Conservation (phyloP, 2,797 vertebrate genomes). For the Protonibea diacanthus region DNA sequence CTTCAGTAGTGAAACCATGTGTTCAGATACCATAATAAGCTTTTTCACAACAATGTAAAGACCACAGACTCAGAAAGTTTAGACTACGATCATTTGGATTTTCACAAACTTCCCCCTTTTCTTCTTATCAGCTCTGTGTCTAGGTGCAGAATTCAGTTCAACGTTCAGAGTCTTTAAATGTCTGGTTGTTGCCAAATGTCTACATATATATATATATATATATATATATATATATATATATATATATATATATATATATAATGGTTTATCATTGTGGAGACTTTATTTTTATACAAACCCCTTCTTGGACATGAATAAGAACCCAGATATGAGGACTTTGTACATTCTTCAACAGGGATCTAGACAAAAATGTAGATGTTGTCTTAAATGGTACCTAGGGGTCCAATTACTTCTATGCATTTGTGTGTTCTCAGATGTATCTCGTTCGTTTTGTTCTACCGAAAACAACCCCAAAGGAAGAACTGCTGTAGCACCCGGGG, state of each 20-base stretch:
- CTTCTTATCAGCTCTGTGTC: constrained; percentile 62
- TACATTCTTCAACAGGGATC: constrained; percentile 80
- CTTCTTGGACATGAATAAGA: constrained; percentile 71
- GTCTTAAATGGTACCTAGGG: constrained; percentile 77
- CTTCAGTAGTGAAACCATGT: constrained; percentile 27
- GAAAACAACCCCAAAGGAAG: constrained; percentile 60
- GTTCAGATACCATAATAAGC: constrained; percentile 51
- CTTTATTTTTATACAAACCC: constrained; percentile 88
- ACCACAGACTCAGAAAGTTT: constrained; percentile 41
- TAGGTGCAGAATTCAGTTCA: constrained; percentile 71
- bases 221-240: constrained; percentile 68
- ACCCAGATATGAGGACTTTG: constrained; percentile 79
- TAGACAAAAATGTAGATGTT: constrained; percentile 82
- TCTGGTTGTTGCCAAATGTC: constrained; percentile 90
- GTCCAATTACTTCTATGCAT: constrained; percentile 85
- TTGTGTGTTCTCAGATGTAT: constrained; percentile 85
- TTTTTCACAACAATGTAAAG: constrained; percentile 55
- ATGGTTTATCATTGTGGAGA: constrained; percentile 86
- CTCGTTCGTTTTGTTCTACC: constrained; percentile 79
- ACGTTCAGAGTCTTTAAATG: constrained; percentile 77
- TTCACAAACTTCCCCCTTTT: constrained; percentile 28
- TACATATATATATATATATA: constrained; percentile 65
- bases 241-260: constrained; percentile 69
- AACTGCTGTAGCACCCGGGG: constrained; percentile 48
- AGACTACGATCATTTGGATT: constrained; percentile 39